Base-by-base conservation (phyloP, 2,888 invertebrate genomes). In the Dryadula phaetusa region DNA sequence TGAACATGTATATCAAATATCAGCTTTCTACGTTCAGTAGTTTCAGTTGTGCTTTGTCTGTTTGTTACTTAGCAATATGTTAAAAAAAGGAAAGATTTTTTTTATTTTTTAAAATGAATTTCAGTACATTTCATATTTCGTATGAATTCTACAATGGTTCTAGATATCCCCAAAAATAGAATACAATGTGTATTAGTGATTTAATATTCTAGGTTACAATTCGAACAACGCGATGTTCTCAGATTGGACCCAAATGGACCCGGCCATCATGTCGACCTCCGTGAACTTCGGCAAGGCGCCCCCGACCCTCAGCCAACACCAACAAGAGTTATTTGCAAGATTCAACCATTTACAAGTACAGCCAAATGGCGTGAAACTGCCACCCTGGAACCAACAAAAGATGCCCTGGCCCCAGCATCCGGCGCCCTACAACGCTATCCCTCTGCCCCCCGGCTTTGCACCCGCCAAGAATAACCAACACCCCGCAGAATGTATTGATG, bases 161-260 rank as follows among this genome's bases (percentile, higher is more conserved):
- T n/a, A n/a, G n/a, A n/a, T n/a, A n/a, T n/a, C n/a, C n/a, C n/a
- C n/a, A n/a, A 34, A 34, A 34, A 5, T 8, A 34, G 32, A 34
- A 10, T 37, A 37, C 22, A 20, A 25, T 22, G 8, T 42, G 8
- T 37, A 25, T n/a, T 22, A 44, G 22, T 5, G 40, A 44, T 28
- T 25, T 16, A 74, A 44, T 25, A 22, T 71, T 71, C 25, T 84
- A 90, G 88, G 87, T 71, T 89, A 77, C 80, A 86, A 79, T 78
- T 76, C 83, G 67, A 83, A 77, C 79, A 83, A 75, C 78, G 79
- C 84, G 47, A 93, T 93, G 80, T 95, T 94, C 88, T 93, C 95
- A 76, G 97, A 98, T 90, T 98, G 98, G 97, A 97, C 97, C 78
- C 95, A 97, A 75, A 95, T 98, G 94, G 98, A 99, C 93, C 98